A percentile compares a stretch with the other conserved stretches of the same genome.
These are phyloP conservation scores for Halichondria panicea DNA, from an alignment of 37 sponge, comb jelly and placozoan genomes.

Conservation along the genomic window DNA sequence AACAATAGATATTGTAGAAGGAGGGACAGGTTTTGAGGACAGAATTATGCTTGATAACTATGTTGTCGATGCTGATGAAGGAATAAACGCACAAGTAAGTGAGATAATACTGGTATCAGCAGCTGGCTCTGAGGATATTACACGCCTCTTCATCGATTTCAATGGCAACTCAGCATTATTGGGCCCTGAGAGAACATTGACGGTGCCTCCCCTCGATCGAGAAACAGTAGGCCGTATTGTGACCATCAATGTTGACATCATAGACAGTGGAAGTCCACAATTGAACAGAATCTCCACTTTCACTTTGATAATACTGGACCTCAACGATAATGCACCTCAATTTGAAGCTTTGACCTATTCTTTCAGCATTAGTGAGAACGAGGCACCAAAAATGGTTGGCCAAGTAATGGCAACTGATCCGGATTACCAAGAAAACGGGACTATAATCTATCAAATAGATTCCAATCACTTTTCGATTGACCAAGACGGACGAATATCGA, in stretches of 20 bases:
- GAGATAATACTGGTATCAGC: background rate
- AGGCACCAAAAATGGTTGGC: slow-evolving; percentile 13
- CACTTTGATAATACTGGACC: background rate
- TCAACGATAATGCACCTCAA: background rate
- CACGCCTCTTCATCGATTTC: background rate
- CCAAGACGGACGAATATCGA: too few relatives aligned
- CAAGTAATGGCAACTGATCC: slow-evolving; percentile 15
- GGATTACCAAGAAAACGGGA: slow-evolving; percentile 26
- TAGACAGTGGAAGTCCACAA: background rate
- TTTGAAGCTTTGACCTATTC: background rate
- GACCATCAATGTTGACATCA: background rate
- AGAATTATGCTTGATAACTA: background rate
- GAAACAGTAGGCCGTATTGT: background rate
- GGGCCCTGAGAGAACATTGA: background rate
- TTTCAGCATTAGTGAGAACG: background rate
- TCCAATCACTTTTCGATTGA: too few relatives aligned
- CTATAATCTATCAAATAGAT: background rate
- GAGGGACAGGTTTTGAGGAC: background rate
- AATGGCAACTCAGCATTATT: background rate
- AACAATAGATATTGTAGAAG: background rate
- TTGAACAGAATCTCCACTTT: background rate
- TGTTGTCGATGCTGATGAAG: background rate
- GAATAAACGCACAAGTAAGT: background rate
- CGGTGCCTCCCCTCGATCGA: background rate
- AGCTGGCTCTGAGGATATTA: background rate